These are phyloP conservation scores for Drosophila sp. DNA, from an alignment of 1,140 invertebrate genomes.

Conservation along the genomic window DNA sequence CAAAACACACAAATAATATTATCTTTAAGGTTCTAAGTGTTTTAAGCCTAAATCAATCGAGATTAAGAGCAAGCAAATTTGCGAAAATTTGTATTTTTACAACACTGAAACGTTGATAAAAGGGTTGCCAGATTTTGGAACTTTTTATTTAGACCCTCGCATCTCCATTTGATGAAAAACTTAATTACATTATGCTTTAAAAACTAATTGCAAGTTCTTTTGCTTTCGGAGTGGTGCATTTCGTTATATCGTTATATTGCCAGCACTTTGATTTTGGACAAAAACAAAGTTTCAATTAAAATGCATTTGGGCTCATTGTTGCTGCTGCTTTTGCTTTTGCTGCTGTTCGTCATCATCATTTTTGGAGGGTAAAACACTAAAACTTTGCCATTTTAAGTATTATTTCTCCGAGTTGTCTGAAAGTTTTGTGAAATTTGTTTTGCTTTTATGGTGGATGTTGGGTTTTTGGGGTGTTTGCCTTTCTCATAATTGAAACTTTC, in stretches of 20 bases:
- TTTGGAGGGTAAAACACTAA: conserved; percentile 13
- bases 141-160: not conserved
- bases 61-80: too few species aligned
- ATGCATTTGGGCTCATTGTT: conserved; percentile 31
- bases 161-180: conserved; percentile 39
- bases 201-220: conserved; percentile 50
- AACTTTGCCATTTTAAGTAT: conserved; percentile 41
- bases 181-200: conserved; percentile 55
- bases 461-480: not conserved
- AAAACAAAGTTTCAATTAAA: conserved; percentile 58
- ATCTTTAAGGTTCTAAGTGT: too few species aligned
- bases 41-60: too few species aligned
- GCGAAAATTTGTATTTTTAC: too few species aligned
- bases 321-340: not conserved
- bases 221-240: not conserved
- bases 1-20: too few species aligned
- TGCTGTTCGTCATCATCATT: not conserved
- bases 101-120: too few species aligned
- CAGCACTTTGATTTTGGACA: conserved; percentile 26
- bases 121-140: not conserved
- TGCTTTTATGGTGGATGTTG: conserved; percentile 13
- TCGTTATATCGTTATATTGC: conserved; percentile 24
- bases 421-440: conserved; percentile 53
- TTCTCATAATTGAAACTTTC: conserved; percentile 33
- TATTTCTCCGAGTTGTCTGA: conserved; percentile 31